Evolutionary conservation across 92 coral and sea anemone species (phyloP).

Genomic region (Bergia puertoricense): DNA sequence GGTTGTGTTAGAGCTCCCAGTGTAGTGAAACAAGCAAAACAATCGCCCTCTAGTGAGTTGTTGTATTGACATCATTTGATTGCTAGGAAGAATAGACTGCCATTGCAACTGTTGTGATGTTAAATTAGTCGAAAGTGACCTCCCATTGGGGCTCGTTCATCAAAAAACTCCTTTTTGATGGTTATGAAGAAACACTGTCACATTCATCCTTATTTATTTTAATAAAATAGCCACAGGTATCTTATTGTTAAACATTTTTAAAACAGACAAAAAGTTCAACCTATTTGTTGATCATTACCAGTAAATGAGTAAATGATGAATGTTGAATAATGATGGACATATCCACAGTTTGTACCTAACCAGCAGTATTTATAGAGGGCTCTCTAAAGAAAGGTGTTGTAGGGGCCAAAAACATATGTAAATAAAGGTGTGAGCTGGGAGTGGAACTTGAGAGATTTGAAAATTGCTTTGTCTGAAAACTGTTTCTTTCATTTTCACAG

Average conservation of each 20-base stretch:
- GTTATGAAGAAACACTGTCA: not conserved
- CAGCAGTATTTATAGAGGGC: no score
- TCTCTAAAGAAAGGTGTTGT: no score
- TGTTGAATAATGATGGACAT: not conserved
- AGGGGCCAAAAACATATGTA: no score
- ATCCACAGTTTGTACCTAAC: no score
- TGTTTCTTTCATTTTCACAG: no score
- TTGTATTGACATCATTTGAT: not conserved
- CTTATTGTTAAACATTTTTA: not conserved
- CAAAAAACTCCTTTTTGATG: not conserved
- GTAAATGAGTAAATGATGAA: no score
- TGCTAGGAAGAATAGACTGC: not conserved
- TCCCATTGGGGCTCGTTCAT: no score
- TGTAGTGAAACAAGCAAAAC: slow-evolving; percentile 10
- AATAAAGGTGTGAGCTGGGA: no score
- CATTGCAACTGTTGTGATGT: not conserved
- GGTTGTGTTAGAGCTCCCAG: not conserved
- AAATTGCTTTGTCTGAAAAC: no score
- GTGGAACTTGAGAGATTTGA: no score
- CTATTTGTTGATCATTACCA: not conserved
- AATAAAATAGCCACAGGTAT: no score
- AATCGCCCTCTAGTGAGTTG: not conserved
- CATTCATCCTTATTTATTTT: not conserved
- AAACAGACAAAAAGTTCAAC: not conserved
- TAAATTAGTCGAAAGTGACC: not conserved